Evolutionary conservation across 2,888 invertebrate genomes (phyloP).

Genomic region (Agonopterix alstromeriana): DNA sequence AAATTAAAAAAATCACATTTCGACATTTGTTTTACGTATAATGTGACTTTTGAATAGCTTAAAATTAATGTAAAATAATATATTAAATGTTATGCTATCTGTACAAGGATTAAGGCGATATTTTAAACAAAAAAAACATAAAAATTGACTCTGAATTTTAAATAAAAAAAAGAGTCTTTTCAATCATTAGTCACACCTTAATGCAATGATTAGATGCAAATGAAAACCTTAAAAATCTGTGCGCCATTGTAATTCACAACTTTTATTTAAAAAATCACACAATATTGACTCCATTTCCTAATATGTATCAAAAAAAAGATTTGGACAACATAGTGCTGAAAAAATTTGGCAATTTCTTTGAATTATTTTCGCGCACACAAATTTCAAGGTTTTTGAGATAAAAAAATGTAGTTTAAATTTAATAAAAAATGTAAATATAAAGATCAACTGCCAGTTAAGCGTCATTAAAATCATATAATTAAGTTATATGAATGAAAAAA

Average conservation of each 20-base stretch:
- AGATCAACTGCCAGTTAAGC: constrained; percentile 28
- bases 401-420: constrained; percentile 8
- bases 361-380: neutral
- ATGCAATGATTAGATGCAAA: constrained; percentile 7
- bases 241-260: neutral
- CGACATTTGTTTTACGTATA: constrained; percentile 62
- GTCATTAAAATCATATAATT: constrained; percentile 2
- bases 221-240: neutral
- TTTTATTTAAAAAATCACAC: too few species aligned
- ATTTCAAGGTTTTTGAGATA: constrained; percentile 2
- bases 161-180: neutral
- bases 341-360: too few species aligned
- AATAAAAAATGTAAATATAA: constrained; percentile 19
- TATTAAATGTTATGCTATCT: constrained; percentile 10
- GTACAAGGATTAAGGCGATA: constrained; percentile 11
- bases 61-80: constrained; percentile 17
- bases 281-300: too few species aligned
- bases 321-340: neutral
- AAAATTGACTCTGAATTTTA: neutral
- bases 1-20: constrained; percentile 50
- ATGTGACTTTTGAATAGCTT: constrained; percentile 52
- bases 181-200: constrained; percentile 4
- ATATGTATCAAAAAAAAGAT: neutral
- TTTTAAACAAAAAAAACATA: constrained; percentile 3
- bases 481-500: constrained; percentile 5